Evolutionary conservation across 2,113 vertebrate species (phyloP), one percentile per base, ranked within the genome.

Genomic region (Empidonax traillii): DNA sequence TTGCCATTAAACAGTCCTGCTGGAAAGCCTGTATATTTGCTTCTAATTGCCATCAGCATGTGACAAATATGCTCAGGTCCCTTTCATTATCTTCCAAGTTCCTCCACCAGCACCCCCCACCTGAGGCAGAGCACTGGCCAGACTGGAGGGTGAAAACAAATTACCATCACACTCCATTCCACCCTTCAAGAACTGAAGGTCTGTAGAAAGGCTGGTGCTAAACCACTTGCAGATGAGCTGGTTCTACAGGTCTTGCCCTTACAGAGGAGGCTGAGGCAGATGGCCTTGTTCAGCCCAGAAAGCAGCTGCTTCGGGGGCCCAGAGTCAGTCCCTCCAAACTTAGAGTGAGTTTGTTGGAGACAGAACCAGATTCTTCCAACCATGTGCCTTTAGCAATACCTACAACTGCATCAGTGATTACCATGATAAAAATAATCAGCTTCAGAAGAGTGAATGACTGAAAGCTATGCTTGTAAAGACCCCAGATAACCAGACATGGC

Each of bases 91-190:
- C 18, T 74, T 79, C 30, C 43, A 68, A 65, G 12, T 12, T 33
- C 58, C 24, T 66, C 24, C 74, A 66, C 31, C 53, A 84, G 28
- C 58, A 33, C 19, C 17, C 30, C 28, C 20, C 15, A 76, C 11
- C 47, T 0, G 0, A 30, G 35, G 41, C 33, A 93, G 31, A 63
- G 39, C 4, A 24, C 13, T 27, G 12, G 23, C 37, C 37, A 41
- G 11, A 49, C 15, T 0, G 1, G 25, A 39, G 12, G 0, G 0
- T 3, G 4, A 21, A 51, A 22, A 69, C 12, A 51, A 51, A 15
- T 27, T 15, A 4, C 3, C 2, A 15, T 27, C 18, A 4, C 3
- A 3, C 19, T 9, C 37, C 9, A 27, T 39, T 31, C 58, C 59
- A 66, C 14, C 18, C 9, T 59, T 35, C 24, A 25, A 49, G 75